Percentiles rank a stretch among this genome's conserved stretches.
Conservation (phyloP, 2,113 vertebrate species). For the Galemys pyrenaicus region DNA sequence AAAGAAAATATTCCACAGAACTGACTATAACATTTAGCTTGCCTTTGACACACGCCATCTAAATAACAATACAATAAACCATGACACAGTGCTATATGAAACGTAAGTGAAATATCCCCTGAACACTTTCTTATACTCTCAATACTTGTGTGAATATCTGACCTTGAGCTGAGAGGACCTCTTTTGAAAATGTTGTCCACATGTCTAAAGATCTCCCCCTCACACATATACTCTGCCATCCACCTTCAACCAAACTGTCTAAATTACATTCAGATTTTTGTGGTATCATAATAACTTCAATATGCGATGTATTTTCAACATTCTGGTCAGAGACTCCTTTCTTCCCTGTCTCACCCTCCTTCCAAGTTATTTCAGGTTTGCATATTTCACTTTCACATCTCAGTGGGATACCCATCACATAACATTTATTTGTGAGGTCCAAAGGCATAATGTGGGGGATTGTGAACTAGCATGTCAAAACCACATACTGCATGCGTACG, state of each 20-base stretch:
- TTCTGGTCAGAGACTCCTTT: slow-evolving; percentile 75
- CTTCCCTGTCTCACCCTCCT: slow-evolving; percentile 67
- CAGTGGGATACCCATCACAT: slow-evolving; percentile 72
- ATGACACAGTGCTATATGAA: slow-evolving; percentile 45
- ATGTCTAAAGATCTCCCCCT: slow-evolving; percentile 51
- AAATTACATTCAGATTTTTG: slow-evolving; percentile 85
- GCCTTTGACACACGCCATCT: slow-evolving; percentile 32
- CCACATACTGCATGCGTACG: not conserved
- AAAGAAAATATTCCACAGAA: slow-evolving; percentile 52
- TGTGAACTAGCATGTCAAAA: slow-evolving; percentile 58
- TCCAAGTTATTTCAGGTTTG: slow-evolving; percentile 79
- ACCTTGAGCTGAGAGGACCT: slow-evolving; percentile 70
- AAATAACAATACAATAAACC: slow-evolving; percentile 63
- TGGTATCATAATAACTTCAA: slow-evolving; percentile 82
- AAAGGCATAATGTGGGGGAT: slow-evolving; percentile 36
- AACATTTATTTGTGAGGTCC: slow-evolving; percentile 71
- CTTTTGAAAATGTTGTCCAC: slow-evolving; percentile 74
- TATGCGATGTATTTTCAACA: slow-evolving; percentile 71
- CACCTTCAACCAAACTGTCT: slow-evolving; percentile 68
- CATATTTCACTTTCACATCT: slow-evolving; percentile 77
- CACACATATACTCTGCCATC: slow-evolving; percentile 50
- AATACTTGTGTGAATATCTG: slow-evolving; percentile 67
- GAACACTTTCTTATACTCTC: slow-evolving; percentile 53
- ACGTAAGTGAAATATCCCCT: slow-evolving; percentile 63
- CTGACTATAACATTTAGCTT: not conserved